Evolutionary conservation across 1,140 invertebrate species (phyloP).

Genomic region (Oreohelix idahoensis): DNA sequence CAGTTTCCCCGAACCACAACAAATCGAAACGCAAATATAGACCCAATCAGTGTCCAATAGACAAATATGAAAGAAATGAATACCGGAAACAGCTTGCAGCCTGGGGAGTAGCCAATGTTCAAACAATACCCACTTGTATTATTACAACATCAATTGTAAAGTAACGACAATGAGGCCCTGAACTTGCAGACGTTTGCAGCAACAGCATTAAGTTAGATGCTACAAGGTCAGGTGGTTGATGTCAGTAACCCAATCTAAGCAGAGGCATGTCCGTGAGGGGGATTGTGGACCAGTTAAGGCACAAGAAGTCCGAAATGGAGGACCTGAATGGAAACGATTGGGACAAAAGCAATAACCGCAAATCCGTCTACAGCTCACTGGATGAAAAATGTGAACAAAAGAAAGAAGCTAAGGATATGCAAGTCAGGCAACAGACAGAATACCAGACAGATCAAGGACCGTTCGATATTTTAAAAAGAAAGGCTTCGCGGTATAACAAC

Average conservation of each 20-base stretch:
- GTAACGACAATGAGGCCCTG: conserved; percentile 15
- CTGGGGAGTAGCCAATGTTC: conserved; percentile 51
- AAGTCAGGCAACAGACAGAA: conserved; percentile 23
- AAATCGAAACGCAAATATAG: no score
- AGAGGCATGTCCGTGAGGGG: no score
- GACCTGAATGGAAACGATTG: conserved; percentile 43
- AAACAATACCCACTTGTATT: conserved; percentile 58
- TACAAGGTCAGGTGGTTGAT: conserved; percentile 4
- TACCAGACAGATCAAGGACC: conserved; percentile 26
- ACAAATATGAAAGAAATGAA: not conserved
- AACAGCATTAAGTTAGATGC: not conserved
- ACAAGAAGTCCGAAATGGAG: conserved; percentile 44
- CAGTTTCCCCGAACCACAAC: not conserved
- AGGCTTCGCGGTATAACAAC: conserved; percentile 43
- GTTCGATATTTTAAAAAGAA: conserved; percentile 44
- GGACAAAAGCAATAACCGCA: no score
- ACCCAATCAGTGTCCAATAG: no score
- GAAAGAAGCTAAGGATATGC: conserved; percentile 46
- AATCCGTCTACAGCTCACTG: conserved; percentile 24
- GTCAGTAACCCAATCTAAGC: no score
- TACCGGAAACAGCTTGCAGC: conserved; percentile 25
- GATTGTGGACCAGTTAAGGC: no score
- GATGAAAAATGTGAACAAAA: conserved; percentile 43
- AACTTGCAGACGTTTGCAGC: not conserved
- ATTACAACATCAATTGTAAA: conserved; percentile 63